Conservation (phyloP, 1,140 invertebrate species). For the Grapholita molesta region DNA sequence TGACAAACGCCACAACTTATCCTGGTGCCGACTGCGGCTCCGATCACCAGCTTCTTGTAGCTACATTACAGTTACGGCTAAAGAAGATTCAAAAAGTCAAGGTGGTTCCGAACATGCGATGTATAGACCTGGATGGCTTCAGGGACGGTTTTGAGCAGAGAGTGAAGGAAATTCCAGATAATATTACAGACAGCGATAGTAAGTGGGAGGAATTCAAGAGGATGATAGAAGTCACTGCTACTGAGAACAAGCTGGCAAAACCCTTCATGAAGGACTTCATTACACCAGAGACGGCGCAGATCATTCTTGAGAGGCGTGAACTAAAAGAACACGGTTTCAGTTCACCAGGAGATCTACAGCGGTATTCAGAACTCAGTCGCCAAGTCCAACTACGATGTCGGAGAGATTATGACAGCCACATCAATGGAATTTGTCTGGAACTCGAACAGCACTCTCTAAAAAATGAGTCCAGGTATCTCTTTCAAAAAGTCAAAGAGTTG, state of each 20-base stretch:
- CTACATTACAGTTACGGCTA: slow-evolving; percentile 2
- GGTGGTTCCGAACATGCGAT: neutral
- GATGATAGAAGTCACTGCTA: neutral
- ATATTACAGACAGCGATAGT: too few species aligned
- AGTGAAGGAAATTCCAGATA: neutral
- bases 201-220: neutral
- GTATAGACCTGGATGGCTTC: neutral
- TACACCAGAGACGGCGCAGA: neutral
- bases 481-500: slow-evolving; percentile 19
- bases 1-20: slow-evolving; percentile 27
- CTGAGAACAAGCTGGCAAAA: neutral
- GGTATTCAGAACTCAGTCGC: neutral
- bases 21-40: slow-evolving; percentile 29
- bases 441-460: slow-evolving; percentile 18
- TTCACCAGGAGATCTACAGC: too few species aligned
- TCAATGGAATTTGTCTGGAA: slow-evolving; percentile 22
- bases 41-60: slow-evolving; percentile 14
- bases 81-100: slow-evolving; percentile 8
- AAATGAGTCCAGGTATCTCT: slow-evolving; percentile 14
- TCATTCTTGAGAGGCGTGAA: neutral
- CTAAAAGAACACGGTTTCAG: neutral
- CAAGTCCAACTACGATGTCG: slow-evolving; percentile 7
- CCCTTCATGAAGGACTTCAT: neutral
- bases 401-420: slow-evolving; percentile 11
- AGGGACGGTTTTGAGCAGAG: neutral